These are phyloP conservation scores for Austrofundulus limnaeus DNA, from an alignment of 2,113 vertebrate species.

Conservation along the genomic window DNA sequence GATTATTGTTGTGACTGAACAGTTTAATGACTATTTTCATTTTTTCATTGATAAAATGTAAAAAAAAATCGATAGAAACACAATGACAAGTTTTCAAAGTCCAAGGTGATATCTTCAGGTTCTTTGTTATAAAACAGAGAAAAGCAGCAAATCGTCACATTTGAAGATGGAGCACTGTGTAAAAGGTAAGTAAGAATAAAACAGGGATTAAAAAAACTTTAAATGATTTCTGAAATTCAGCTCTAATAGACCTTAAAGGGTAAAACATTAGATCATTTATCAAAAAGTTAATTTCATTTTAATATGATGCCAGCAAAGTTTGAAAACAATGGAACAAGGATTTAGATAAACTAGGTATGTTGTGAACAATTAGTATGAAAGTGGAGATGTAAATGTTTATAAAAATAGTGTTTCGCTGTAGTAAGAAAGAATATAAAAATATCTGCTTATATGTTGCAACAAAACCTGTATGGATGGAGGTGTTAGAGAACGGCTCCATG, in stretches of 20 bases:
- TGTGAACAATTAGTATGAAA: no score
- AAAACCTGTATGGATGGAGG: no score
- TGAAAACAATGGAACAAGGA: neutral
- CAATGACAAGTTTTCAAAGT: slow-evolving; percentile 5
- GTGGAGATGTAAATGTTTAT: no score
- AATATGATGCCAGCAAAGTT: neutral
- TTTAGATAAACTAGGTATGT: no score
- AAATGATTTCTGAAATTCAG: neutral
- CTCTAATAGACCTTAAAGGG: neutral
- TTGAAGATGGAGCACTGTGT: neutral
- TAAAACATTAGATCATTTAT: neutral
- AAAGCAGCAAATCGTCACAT: slow-evolving; percentile 38
- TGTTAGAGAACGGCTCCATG: no score
- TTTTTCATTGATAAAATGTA: slow-evolving; percentile 12
- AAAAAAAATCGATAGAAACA: neutral
- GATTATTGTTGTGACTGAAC: slow-evolving; percentile 21
- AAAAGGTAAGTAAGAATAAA: slow-evolving; percentile 12
- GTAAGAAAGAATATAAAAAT: no score
- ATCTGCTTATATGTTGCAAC: no score
- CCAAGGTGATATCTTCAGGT: slow-evolving; percentile 1
- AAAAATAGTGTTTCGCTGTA: no score
- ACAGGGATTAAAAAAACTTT: neutral
- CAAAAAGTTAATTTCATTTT: neutral
- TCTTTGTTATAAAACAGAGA: slow-evolving; percentile 29
- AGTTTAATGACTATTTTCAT: slow-evolving; percentile 14